Base-by-base conservation (phyloP, 2,113 vertebrate genomes). In the Triplophysa siluroides region DNA sequence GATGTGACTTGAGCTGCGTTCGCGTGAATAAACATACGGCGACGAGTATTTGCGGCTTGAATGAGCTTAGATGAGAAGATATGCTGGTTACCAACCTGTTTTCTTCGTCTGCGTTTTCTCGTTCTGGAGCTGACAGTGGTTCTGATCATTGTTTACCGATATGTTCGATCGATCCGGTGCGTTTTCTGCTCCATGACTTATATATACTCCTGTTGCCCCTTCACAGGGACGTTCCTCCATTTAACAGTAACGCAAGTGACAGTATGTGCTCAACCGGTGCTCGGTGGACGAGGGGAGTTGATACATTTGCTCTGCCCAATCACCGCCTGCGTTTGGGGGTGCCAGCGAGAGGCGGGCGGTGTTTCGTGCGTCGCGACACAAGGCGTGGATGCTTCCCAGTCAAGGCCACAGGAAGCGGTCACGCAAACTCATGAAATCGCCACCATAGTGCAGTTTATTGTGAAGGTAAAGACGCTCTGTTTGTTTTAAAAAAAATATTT, bases 31-130 rank as follows among this genome's bases (percentile, higher is more conserved):
- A 38, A n/a, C 75, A 52, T 18, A 14, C 11, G 2, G 29, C 21
- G 60, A 76, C 16, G 6, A 11, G 16, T 61, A 65, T 66, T 8
- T 41, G 58, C 64, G 71, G 83, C 75, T 75, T 63, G 43, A 41
- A 47, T 13, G 65, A 72, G 66, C 65, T 76, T 54, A 54, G 14
- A 63, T 16, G n/a, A 24, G 47, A 69, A 54, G 19, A 21, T n/a
- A 52, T 50, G 38, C 68, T 71, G 41, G 47, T 56, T 23, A 72
- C 86, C 68, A 68, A 88, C 87, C 87, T 86, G 87, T 85, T 86
- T 87, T 87, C 86, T 85, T 86, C 87, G 86, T 83, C 86, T 81
- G 80, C 87, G 87, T 85, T 87, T 88, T 86, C 87, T 84, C 85
- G 85, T 83, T 80, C 86, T 86, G 83, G 76, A 82, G 29, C 74